phyloP scores from a whole-genome alignment of 2,888 invertebrate species.

The Drosophila ezoana region DNA sequence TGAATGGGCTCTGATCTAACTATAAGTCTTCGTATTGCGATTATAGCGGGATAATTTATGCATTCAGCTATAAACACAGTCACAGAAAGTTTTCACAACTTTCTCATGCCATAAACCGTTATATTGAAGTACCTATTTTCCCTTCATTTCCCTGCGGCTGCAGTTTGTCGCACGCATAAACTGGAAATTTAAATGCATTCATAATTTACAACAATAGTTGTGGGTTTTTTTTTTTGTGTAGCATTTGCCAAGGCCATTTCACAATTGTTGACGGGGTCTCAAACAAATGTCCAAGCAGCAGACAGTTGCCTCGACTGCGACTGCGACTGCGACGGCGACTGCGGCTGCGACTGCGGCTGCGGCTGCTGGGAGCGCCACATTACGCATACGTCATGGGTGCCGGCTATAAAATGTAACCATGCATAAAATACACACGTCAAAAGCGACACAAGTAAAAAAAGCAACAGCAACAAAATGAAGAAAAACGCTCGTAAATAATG shows the following conservation, averaged over 20 bases:
- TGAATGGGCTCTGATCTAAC: too few relatives aligned
- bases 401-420: conserved; percentile 63
- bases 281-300: conserved; percentile 22
- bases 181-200: conserved; percentile 47
- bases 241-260: conserved; percentile 46
- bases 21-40: too few relatives aligned
- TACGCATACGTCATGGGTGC: conserved; percentile 70
- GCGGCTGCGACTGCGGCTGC: neutral
- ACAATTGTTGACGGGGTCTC: conserved; percentile 24
- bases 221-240: neutral
- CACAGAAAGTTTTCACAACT: neutral
- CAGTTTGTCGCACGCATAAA: conserved; percentile 36
- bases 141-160: neutral
- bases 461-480: neutral
- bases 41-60: too few relatives aligned
- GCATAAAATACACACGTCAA: conserved; percentile 52
- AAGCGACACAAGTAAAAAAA: conserved; percentile 5
- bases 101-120: conserved; percentile 3
- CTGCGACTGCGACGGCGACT: neutral
- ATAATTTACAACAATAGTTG: conserved; percentile 40
- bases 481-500: conserved; percentile 61
- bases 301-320: conserved; percentile 9
- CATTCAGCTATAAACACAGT: too few relatives aligned
- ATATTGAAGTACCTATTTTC: neutral
- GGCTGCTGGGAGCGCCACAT: conserved; percentile 42